Evolutionary conservation across 2,113 vertebrate species (phyloP).

Genomic region (Chionis minor): DNA sequence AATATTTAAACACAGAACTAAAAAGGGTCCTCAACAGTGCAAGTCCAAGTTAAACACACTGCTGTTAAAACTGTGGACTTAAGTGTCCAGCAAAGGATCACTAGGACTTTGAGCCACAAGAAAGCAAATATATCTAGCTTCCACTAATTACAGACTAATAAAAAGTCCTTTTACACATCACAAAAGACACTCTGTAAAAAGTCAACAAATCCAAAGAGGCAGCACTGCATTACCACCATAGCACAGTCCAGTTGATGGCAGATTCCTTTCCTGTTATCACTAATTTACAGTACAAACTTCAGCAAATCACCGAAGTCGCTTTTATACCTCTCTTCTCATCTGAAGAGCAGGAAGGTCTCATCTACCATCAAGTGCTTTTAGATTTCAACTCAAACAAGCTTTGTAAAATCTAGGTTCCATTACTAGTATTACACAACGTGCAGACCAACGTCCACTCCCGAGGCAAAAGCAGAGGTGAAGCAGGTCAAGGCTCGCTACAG

Average conservation of each 20-base stretch:
- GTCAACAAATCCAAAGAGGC: background rate
- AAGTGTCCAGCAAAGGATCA: background rate
- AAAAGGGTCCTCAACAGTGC: background rate
- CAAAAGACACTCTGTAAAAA: background rate
- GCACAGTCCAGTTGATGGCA: background rate
- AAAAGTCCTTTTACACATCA: background rate
- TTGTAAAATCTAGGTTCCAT: background rate
- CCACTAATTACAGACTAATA: background rate
- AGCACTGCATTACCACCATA: background rate
- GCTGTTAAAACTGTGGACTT: background rate
- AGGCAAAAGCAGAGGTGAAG: background rate
- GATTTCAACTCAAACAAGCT: background rate
- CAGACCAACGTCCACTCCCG: background rate
- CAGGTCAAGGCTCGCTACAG: background rate
- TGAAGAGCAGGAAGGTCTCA: background rate
- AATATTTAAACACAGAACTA: background rate
- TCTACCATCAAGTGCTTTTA: background rate
- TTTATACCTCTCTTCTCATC: background rate
- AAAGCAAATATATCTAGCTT: background rate
- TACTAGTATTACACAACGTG: rapidly evolving
- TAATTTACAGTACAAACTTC: background rate
- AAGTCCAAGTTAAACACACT: background rate
- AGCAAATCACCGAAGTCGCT: background rate
- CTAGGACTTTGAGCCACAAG: background rate
- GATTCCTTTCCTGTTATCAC: background rate